phyloP scores from a whole-genome alignment of 1,140 invertebrate species.

The Euwallacea similis region DNA sequence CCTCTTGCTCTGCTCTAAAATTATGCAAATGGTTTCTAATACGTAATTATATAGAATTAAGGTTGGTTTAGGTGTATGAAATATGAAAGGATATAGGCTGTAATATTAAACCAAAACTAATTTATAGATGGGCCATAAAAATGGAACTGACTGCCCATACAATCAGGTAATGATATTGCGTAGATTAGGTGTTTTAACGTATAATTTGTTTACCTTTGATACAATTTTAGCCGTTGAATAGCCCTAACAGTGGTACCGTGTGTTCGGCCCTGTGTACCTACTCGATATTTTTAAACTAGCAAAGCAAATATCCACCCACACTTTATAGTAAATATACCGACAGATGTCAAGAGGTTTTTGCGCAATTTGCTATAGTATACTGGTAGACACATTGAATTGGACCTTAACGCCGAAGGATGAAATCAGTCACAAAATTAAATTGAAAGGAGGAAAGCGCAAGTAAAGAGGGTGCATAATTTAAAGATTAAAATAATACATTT shows the following conservation, averaged over 20 bases:
- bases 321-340: not conserved
- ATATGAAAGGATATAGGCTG: constrained; percentile 4
- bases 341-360: not conserved
- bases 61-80: constrained; percentile 1
- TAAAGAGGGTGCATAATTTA: no score
- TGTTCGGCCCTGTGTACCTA: not conserved
- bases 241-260: not conserved
- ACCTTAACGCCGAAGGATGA: no score
- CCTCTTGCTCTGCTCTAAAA: constrained; percentile 18
- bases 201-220: not conserved
- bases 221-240: not conserved
- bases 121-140: no score
- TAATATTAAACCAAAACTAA: no score
- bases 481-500: no score
- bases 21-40: constrained; percentile 24
- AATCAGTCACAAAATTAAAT: no score
- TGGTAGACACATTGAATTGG: no score
- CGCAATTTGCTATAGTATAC: not conserved
- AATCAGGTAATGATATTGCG: no score
- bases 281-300: not conserved
- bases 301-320: constrained; percentile 1
- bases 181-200: not conserved
- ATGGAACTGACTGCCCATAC: no score
- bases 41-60: constrained; percentile 19
- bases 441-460: no score